Base-by-base conservation (phyloP, 2,797 vertebrate species). In the Pseudotriccus pelzelni region DNA sequence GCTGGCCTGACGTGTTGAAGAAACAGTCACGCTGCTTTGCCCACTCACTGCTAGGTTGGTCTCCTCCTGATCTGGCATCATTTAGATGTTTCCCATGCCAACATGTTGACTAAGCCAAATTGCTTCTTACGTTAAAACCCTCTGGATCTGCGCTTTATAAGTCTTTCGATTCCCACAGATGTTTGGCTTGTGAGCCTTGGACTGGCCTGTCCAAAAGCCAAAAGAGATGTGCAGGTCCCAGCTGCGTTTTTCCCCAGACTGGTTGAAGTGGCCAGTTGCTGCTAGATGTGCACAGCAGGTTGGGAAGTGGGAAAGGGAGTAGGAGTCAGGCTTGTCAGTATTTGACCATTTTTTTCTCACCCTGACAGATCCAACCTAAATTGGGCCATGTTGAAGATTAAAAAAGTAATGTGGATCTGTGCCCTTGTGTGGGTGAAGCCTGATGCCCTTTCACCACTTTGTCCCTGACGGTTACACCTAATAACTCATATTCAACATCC, bases 261-360 rank as follows among this genome's bases (percentile, higher is more conserved):
- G 34, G 21, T 0, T 67, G 77, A 88, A 86, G 55, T 32, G 12
- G 9, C 32, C 34, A 53, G 27, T 55, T 58, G 50, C 69, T 93
- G 32, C 19, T 79, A 22, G 53, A 81, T 41, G 53, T 49, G 15
- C 36, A 21, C 3, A 1, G 30, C 13, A 68, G 49, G 30, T 0
- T 55, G 34, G 78, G 44, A 81, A 86, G 16, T 0, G 0, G 20
- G 14, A 30, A 83, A 78, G 2, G 27, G 10, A 78, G 13, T 9
- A 72, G 27, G 12, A 91, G 9, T 66, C 28, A 41, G 53, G 4
- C 20, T 90, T 56, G 66, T 73, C 58, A n/a, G 12, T 66, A 4
- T 47, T 63, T 72, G 39, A 41, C 12, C 1, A 4, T 67, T 86
- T 68, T 14, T 59, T 82, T 30, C 11, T 79, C 30, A 27, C 19